Evolutionary conservation across 2,888 invertebrate species (phyloP).

Genomic region (Hemicrepidius hirtus): DNA sequence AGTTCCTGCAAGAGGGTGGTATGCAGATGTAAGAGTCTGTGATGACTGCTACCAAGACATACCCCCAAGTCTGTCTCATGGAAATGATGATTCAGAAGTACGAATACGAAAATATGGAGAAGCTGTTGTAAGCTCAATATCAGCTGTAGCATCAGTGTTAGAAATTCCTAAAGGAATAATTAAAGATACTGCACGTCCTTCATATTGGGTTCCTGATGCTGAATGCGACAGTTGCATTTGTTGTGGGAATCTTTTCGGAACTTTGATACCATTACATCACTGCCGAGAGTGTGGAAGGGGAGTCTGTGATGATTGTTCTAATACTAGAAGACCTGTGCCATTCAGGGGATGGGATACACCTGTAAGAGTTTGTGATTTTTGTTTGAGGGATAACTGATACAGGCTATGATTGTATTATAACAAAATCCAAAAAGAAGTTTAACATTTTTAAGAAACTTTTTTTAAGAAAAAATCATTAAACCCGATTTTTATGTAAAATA

Average conservation of each 20-base stretch:
- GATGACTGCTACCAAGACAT: conserved; percentile 76
- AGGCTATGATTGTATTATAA: conserved; percentile 4
- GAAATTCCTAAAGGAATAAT: conserved; percentile 86
- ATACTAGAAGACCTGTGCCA: conserved; percentile 80
- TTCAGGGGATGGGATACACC: conserved; percentile 82
- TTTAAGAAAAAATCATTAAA: background rate
- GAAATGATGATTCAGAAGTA: conserved; percentile 70
- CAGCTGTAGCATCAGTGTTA: conserved; percentile 81
- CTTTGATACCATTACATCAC: conserved; percentile 76
- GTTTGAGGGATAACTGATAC: conserved; percentile 66
- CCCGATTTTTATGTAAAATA: background rate
- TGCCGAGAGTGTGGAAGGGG: conserved; percentile 84
- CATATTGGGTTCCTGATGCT: conserved; percentile 87
- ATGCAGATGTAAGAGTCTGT: conserved; percentile 82
- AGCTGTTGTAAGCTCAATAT: conserved; percentile 82
- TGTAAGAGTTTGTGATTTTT: conserved; percentile 85
- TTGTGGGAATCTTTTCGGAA: conserved; percentile 78
- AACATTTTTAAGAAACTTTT: background rate
- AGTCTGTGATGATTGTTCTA: conserved; percentile 78
- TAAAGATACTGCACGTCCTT: conserved; percentile 84
- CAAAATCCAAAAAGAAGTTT: background rate
- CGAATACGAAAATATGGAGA: conserved; percentile 80
- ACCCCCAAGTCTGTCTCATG: conserved; percentile 65
- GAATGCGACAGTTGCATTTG: conserved; percentile 80
- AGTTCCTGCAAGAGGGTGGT: conserved; percentile 85